phyloP scores from a whole-genome alignment of 2,113 vertebrate species.

The Lophotis ruficrista region DNA sequence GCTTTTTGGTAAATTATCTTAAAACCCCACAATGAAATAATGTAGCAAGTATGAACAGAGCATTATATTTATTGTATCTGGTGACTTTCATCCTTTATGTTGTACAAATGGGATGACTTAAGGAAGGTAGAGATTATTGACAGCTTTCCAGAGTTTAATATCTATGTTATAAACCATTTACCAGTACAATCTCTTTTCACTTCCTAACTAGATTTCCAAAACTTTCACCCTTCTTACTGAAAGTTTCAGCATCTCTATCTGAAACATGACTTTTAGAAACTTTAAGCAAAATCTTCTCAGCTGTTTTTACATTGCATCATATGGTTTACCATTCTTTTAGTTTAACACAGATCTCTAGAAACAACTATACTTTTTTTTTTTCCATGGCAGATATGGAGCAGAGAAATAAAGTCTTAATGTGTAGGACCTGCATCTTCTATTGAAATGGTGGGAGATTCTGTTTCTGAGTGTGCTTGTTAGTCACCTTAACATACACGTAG shows the following conservation, averaged over 20 bases:
- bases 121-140: not conserved
- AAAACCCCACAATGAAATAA: not conserved
- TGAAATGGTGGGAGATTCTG: fast-evolving
- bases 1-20: not conserved
- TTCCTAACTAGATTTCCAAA: not conserved
- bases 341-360: not conserved
- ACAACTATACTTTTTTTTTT: not conserved
- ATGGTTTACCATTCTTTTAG: not conserved
- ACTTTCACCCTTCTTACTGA: not conserved
- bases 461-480: not conserved
- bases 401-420: not conserved
- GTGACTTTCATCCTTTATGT: not conserved
- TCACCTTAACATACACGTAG: fast-evolving
- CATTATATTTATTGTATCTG: not conserved
- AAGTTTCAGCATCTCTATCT: not conserved
- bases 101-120: not conserved
- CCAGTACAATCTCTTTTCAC: not conserved
- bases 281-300: not conserved
- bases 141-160: not conserved
- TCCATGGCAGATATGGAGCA: not conserved
- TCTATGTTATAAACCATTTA: not conserved
- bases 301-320: not conserved
- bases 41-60: not conserved
- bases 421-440: not conserved
- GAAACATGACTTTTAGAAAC: not conserved